Conservation (phyloP, 1,140 invertebrate species). For the Drosophila sp. region DNA sequence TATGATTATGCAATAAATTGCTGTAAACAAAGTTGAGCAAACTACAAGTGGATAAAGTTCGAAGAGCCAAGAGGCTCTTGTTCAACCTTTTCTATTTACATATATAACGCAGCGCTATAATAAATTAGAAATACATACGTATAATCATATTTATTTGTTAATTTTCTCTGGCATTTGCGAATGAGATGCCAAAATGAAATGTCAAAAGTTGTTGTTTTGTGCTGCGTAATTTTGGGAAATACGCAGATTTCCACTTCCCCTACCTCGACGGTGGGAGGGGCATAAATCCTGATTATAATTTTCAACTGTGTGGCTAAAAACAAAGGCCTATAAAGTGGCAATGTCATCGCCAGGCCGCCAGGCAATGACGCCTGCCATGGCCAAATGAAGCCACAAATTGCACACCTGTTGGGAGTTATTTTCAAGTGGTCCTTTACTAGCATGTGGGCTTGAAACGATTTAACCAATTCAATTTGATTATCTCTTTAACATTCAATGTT, state of each 20-base stretch:
- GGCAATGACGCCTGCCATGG: slow-evolving; percentile 51
- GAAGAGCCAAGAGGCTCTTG: slow-evolving; percentile 17
- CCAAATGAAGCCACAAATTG: slow-evolving; percentile 36
- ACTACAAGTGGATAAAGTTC: slow-evolving; percentile 39
- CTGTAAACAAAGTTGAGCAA: slow-evolving; percentile 26
- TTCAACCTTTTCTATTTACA: slow-evolving; percentile 21
- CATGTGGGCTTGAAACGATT: not conserved
- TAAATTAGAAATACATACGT: slow-evolving; percentile 38
- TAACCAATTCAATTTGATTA: slow-evolving; percentile 7
- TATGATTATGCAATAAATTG: slow-evolving; percentile 61
- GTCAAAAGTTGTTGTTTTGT: slow-evolving; percentile 30
- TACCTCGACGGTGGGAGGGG: not conserved
- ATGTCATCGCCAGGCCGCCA: slow-evolving; percentile 55
- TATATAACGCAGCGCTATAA: slow-evolving; percentile 17
- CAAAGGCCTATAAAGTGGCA: slow-evolving; percentile 56
- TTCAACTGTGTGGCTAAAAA: slow-evolving; percentile 24
- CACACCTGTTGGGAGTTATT: slow-evolving; percentile 39
- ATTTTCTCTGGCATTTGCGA: slow-evolving; percentile 15
- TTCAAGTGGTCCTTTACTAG: slow-evolving; percentile 14
- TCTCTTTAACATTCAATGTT: slow-evolving; percentile 18
- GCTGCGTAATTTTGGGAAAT: slow-evolving; percentile 60
- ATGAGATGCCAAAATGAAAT: slow-evolving; percentile 13
- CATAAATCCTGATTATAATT: slow-evolving; percentile 44
- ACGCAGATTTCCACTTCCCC: slow-evolving; percentile 19
- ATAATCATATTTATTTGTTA: slow-evolving; percentile 38